These are phyloP conservation scores for Boloria euphrosyne DNA, from an alignment of 2,888 invertebrate genomes.

Conservation along the genomic window DNA sequence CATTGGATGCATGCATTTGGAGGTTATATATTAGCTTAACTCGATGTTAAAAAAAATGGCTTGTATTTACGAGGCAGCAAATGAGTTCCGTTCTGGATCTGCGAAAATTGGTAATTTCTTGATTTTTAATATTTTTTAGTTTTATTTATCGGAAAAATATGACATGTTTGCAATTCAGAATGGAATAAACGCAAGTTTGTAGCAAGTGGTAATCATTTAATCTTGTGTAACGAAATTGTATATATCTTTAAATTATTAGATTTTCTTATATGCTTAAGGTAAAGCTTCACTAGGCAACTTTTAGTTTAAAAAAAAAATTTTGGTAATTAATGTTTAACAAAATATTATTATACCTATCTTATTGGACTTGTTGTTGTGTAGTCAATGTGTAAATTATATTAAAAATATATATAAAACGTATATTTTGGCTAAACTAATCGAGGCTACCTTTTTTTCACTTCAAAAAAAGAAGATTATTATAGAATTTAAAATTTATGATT, in stretches of 20 bases:
- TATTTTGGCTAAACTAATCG: too few relatives aligned
- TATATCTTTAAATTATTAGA: conserved; percentile 4
- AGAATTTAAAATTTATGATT: too few relatives aligned
- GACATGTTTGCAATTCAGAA: conserved; percentile 2
- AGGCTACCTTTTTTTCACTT: too few relatives aligned
- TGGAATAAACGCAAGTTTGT: background rate
- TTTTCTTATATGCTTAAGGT: conserved; percentile 4
- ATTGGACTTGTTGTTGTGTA: too few relatives aligned
- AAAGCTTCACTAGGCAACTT: background rate
- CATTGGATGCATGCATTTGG: conserved; percentile 25
- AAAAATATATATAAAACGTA: too few relatives aligned
- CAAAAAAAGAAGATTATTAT: too few relatives aligned
- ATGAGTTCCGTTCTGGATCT: conserved; percentile 4
- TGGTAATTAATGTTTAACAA: background rate
- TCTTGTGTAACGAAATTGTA: background rate
- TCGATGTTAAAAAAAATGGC: conserved; percentile 19
- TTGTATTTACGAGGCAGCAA: background rate
- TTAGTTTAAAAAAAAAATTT: background rate
- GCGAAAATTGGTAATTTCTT: background rate
- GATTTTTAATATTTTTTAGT: background rate
- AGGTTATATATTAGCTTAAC: conserved; percentile 26
- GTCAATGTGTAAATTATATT: too few relatives aligned
- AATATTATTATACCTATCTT: too few relatives aligned
- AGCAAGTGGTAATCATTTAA: background rate
- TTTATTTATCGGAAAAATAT: background rate